These are phyloP conservation scores for Xanthorhoe spadicearia DNA, from an alignment of 2,888 invertebrate species.

Conservation along the genomic window DNA sequence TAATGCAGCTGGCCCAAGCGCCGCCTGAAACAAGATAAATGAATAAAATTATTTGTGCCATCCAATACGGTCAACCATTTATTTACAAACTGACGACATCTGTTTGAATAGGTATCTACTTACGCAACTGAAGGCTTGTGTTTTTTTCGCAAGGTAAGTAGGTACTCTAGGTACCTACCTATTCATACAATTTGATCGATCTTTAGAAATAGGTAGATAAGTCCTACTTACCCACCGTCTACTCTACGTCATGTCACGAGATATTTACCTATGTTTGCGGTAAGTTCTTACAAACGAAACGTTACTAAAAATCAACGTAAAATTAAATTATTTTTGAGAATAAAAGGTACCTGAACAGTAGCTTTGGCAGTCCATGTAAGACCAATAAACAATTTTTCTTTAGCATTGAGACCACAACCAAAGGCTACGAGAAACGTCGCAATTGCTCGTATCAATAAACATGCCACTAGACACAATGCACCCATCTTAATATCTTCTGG, in stretches of 20 bases:
- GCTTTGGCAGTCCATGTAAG: slow-evolving; percentile 95
- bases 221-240: too few relatives aligned
- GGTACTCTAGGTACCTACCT: too few relatives aligned
- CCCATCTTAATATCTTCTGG: slow-evolving; percentile 87
- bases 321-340: neutral
- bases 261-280: too few relatives aligned
- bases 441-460: slow-evolving; percentile 84
- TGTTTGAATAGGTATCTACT: too few relatives aligned
- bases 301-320: too few relatives aligned
- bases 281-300: too few relatives aligned
- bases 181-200: too few relatives aligned
- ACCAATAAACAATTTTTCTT: slow-evolving; percentile 93
- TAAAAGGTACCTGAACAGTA: slow-evolving; percentile 92
- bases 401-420: slow-evolving; percentile 89
- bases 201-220: too few relatives aligned
- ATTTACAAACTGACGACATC: too few relatives aligned
- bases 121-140: too few relatives aligned
- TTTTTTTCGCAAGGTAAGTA: too few relatives aligned
- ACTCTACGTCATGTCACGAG: neutral
- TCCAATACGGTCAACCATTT: neutral
- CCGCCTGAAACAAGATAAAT: slow-evolving; percentile 82
- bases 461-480: slow-evolving; percentile 86
- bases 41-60: neutral
- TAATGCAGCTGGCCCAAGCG: slow-evolving; percentile 88
- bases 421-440: slow-evolving; percentile 86